Conservation (phyloP, 2,113 vertebrate species). For the Arenaria interpres region DNA sequence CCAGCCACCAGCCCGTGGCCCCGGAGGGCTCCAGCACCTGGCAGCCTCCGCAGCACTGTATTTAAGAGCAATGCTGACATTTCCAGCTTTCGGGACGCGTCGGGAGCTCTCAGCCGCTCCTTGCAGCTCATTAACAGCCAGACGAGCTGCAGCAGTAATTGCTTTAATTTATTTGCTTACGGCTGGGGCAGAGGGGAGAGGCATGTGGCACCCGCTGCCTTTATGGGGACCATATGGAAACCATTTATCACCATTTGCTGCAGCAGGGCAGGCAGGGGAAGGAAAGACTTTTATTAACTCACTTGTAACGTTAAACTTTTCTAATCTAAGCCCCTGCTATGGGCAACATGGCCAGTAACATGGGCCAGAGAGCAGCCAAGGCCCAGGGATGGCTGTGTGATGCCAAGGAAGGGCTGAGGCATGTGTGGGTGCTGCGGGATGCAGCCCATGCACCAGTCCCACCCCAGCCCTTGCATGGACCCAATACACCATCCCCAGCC, state of each 20-base stretch:
- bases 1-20: fast-evolving
- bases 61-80: conserved; percentile 61
- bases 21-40: conserved; percentile 26
- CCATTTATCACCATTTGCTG: conserved; percentile 80
- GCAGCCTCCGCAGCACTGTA: background rate
- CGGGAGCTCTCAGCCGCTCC: conserved; percentile 54
- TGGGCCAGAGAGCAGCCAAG: background rate
- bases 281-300: conserved; percentile 78
- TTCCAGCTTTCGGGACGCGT: conserved; percentile 63
- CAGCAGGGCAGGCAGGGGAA: background rate
- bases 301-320: conserved; percentile 81
- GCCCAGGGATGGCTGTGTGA: background rate
- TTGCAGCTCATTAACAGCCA: conserved; percentile 69
- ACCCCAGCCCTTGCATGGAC: background rate
- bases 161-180: conserved; percentile 83
- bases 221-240: conserved; percentile 81
- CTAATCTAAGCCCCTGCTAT: conserved; percentile 78
- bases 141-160: conserved; percentile 72
- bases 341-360: conserved; percentile 62
- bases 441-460: background rate
- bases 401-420: too few species aligned
- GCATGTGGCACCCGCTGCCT: conserved; percentile 72
- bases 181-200: conserved; percentile 76
- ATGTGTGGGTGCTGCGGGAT: background rate
- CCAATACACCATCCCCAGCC: background rate